Conservation (phyloP, 2,797 vertebrate species). For the Enteromius paludinosus region DNA sequence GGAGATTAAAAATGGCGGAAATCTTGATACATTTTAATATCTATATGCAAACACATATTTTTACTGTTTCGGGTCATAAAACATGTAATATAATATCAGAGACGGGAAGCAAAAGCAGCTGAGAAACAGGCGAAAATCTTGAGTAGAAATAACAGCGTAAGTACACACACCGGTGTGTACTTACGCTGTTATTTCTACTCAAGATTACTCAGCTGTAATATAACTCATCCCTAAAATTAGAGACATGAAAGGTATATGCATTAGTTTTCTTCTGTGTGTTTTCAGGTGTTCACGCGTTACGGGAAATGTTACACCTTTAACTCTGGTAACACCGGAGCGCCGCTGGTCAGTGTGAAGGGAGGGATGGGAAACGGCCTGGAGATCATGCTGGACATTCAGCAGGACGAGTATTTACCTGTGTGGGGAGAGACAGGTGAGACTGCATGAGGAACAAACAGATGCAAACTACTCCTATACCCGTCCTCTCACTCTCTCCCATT, state of each 20-base stretch:
- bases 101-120: neutral
- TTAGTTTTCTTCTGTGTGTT: slow-evolving; percentile 54
- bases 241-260: neutral
- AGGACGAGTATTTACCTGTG: slow-evolving; percentile 95
- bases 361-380: slow-evolving; percentile 97
- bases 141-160: neutral
- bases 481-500: neutral
- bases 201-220: too few species aligned
- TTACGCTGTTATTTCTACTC: too few species aligned
- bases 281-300: slow-evolving; percentile 92
- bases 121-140: neutral
- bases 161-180: too few species aligned
- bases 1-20: neutral
- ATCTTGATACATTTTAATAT: neutral
- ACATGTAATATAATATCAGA: neutral
- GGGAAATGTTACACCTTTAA: slow-evolving; percentile 99
- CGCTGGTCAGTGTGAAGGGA: slow-evolving; percentile 91
- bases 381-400: slow-evolving; percentile 98
- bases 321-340: slow-evolving; percentile 82
- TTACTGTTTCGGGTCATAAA: neutral
- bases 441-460: neutral
- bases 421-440: slow-evolving; percentile 94
- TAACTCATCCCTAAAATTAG: too few species aligned
- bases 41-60: neutral
- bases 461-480: neutral